Evolutionary conservation across 2,797 vertebrate species (phyloP), one percentile per base, ranked within the genome.

Genomic region (Rhinophrynus dorsalis): DNA sequence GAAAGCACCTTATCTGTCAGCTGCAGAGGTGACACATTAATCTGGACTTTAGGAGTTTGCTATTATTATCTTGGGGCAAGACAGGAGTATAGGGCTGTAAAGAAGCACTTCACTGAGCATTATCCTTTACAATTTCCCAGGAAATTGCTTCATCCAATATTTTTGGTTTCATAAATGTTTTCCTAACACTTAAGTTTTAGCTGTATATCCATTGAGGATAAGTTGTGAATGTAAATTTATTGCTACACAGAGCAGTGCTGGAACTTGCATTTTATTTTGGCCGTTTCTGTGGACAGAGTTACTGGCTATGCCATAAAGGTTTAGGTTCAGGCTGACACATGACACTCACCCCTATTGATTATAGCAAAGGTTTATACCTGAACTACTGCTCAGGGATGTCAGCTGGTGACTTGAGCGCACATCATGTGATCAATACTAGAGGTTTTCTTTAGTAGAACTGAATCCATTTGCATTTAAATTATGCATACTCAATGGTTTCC

Each of bases 1-100:
- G 76, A 79, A 74, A 78, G 72, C 79, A 75, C 66, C 78, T 69
- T 74, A 26, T 77, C 72, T 79, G 58, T 78, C 63, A 47, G 40
- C 0, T 1, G 68, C 82, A 77, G 80, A 77, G 78, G 74, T 26
- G 38, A 78, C 68, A 55, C 60, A 0, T 75, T 79, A 60, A 76
- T 78, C 78, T 74, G 78, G 74, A 82, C 77, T 81, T 77, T 75
- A 76, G 47, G 75, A 50, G 77, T 69, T 57, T 66, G 71, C 74
- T 68, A 1, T 21, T 38, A 38, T 77, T 80, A 68, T 57, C 74
- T 76, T 79, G 77, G 77, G 66, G 75, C 74, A 78, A 77, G 73
- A 51, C 33, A n/a, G n/a, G n/a, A n/a, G n/a, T n/a, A n/a, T n/a
- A n/a, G 74, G 79, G 75, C 63, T 33, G 0, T 61, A 74, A 74